Base-by-base conservation (phyloP, 2,888 invertebrate genomes). In the Patella caerulea region DNA sequence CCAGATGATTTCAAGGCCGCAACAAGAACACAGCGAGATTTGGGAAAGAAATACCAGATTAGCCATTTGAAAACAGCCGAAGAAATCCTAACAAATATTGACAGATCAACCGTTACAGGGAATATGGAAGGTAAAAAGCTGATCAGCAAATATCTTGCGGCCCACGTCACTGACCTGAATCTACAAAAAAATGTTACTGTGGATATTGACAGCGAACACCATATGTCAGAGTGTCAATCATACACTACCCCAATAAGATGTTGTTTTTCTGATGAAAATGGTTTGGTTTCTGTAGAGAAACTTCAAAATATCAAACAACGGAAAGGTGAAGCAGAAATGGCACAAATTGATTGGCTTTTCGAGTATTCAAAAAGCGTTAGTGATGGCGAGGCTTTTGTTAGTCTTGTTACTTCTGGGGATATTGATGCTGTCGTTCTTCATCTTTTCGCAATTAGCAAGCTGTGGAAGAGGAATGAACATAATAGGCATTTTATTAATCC, bases 371-470 rank as follows among this genome's bases (percentile, higher is more conserved):
- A n/a, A n/a, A n/a, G n/a, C n/a, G n/a, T n/a, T n/a, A n/a, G n/a
- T n/a, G n/a, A n/a, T n/a, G n/a, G n/a, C n/a, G n/a, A n/a, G n/a
- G n/a, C n/a, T n/a, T n/a, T n/a, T n/a, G n/a, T n/a, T n/a, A 74
- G 74, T 19, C 34, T 65, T 3, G 65, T 74, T 12, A 65, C 65
- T 34, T 74, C 65, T 15, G 74, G 59, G 2, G 65, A 59, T 34
- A 74, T 74, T 17, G 74, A 74, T 74, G 65, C 65, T n/a, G 65
- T 74, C 5, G 45, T 34, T 29, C 1, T 74, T 11, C 74, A 74
- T 52, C 34, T 59, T 15, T 74, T 29, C 29, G 59, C 59, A 9
- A 34, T 56, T 7, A 11, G 29, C 3, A 4, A n/a, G 4, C 2
- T 3, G n/a, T 56, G 56, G 56, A 3, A 3, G 11, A 2, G 59